Evolutionary conservation across 2,797 vertebrate species (phyloP), one percentile per base, ranked within the genome.

Genomic region (Ambastaia sidthimunki): DNA sequence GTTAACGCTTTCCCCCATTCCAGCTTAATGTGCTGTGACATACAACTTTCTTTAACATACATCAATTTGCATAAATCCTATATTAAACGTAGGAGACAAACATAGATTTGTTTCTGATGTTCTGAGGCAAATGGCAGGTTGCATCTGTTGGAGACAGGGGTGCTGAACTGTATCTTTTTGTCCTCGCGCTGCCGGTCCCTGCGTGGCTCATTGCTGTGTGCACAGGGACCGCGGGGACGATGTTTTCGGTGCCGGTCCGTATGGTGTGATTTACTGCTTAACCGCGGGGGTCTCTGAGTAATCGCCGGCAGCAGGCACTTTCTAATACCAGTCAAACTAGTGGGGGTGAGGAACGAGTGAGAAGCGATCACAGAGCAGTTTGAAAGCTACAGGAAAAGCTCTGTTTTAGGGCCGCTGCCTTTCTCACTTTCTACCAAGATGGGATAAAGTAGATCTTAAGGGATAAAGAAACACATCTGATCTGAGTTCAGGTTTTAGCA

Each of bases 281-380:
- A 77, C 76, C 55, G 47, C 81, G 80, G 55, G 62, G 73, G 74
- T 82, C 76, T 80, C 54, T 71, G 76, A 84, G 44, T 85, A 85
- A 85, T 76, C 62, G 70, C 44, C 54, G 71, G 68, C 80, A 84
- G 60, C 69, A 80, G 73, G 66, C 72, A 80, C 80, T 80, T 80
- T 85, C 71, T 78, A 66, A 73, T 80, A 80, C 44, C 68, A 78
- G 65, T 78, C 78, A 82, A 76, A 80, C 19, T 80, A 1, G 21
- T 37, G 60, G 73, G 74, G 21, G 28, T 80, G 55, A 80, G 52
- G 54, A 75, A 66, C 75, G 31, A 41, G 52, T 48, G 37, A 72
- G 62, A 76, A 59, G 52, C 50, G 74, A 80, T 78, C 34, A n/a
- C 63, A 71, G 74, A 80, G 54, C 47, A 55, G 34, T 69, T 68